A percentile compares a stretch with the other conserved stretches of the same genome.
Evolutionary conservation across 2,113 vertebrate genomes (phyloP).

Genomic region (Neotoma lepida): DNA sequence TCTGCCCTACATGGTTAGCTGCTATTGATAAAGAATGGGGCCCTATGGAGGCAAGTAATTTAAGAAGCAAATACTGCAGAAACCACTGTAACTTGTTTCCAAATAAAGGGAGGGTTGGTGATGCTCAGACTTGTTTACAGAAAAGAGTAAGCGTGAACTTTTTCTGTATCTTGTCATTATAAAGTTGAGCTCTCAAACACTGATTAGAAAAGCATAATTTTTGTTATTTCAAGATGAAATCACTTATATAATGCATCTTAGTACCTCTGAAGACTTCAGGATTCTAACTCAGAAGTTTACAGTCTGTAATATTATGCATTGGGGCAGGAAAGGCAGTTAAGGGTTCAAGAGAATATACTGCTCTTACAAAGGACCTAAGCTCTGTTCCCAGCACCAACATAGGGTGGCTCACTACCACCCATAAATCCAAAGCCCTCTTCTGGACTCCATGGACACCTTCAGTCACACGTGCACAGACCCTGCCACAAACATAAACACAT

Average conservation of each 20-base stretch:
- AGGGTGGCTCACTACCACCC: neutral
- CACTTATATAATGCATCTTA: neutral
- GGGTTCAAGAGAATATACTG: too few species aligned
- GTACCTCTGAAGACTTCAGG: conserved; percentile 10
- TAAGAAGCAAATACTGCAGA: neutral
- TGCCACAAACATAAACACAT: neutral
- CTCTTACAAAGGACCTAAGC: neutral
- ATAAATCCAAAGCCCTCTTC: neutral
- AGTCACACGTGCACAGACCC: neutral
- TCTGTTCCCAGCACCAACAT: neutral
- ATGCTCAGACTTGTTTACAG: neutral
- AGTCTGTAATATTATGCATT: neutral
- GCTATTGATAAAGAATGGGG: neutral
- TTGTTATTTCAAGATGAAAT: neutral
- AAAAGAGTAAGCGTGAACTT: neutral
- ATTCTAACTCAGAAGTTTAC: neutral
- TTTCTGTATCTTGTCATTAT: neutral
- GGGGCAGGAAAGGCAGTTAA: neutral
- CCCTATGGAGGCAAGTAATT: neutral
- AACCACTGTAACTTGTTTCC: neutral
- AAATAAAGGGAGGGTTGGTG: neutral
- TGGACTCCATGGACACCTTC: neutral
- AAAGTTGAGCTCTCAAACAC: neutral
- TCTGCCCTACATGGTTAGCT: neutral
- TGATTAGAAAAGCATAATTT: neutral